A percentile compares a stretch with the other conserved stretches of the same genome.
phyloP scores from a whole-genome alignment of 2,113 vertebrate species.

The Rutilus rutilus region DNA sequence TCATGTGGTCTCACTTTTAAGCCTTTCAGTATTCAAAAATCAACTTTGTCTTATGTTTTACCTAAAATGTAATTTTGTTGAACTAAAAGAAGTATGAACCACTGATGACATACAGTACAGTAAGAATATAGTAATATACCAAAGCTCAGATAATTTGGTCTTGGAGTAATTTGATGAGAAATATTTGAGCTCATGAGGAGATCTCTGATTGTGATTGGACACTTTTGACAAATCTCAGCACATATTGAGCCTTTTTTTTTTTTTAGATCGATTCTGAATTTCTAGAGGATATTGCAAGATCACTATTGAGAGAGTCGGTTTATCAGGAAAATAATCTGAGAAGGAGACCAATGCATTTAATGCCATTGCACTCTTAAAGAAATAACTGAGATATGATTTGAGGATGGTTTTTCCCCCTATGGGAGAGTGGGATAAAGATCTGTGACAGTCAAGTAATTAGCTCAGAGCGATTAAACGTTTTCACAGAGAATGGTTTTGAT shows the following conservation, averaged over 20 bases:
- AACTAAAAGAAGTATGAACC: no score
- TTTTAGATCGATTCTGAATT: neutral
- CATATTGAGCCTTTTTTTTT: neutral
- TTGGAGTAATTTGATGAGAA: no score
- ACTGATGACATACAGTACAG: no score
- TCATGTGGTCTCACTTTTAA: neutral
- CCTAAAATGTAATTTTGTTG: no score
- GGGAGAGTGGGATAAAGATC: neutral
- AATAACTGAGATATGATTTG: neutral
- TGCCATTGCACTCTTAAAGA: neutral
- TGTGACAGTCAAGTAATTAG: neutral
- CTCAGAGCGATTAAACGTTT: neutral
- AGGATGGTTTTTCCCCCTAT: neutral
- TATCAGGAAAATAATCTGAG: neutral
- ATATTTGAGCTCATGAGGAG: neutral
- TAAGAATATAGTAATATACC: no score
- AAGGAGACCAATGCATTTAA: neutral
- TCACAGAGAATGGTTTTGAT: neutral
- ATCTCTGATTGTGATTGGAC: neutral
- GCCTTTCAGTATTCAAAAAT: neutral
- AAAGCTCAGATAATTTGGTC: no score
- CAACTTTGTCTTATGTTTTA: no score
- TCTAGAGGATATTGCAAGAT: neutral
- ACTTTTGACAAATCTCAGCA: neutral
- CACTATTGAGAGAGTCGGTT: neutral